Evolutionary conservation across 2,797 vertebrate genomes (phyloP).

Genomic region (Chaunax sp.): DNA sequence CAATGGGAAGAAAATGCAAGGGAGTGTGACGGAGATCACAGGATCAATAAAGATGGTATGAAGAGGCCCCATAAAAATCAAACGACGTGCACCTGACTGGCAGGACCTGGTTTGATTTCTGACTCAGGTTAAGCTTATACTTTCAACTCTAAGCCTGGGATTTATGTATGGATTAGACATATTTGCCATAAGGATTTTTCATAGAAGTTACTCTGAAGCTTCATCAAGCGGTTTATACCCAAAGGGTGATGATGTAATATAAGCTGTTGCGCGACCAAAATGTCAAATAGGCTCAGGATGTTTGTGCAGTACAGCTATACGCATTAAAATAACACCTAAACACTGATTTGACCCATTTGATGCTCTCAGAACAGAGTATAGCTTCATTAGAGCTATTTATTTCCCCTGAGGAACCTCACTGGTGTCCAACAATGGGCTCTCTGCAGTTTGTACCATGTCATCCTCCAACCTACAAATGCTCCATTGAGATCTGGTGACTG

Average conservation of each 20-base stretch:
- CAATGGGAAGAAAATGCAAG: constrained; percentile 19
- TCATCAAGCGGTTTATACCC: constrained; percentile 64
- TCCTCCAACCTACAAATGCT: constrained; percentile 43
- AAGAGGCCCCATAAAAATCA: constrained; percentile 34
- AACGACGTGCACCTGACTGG: constrained; percentile 40
- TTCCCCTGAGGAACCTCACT: constrained; percentile 16
- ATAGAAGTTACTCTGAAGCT: constrained; percentile 60
- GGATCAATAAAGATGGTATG: constrained; percentile 19
- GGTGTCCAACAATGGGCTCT: constrained; percentile 3
- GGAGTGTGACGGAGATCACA: constrained; percentile 26
- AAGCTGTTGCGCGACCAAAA: constrained; percentile 30
- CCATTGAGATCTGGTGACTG: constrained; percentile 51
- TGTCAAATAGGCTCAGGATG: constrained; percentile 38
- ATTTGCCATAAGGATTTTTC: constrained; percentile 70
- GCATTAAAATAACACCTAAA: constrained; percentile 37
- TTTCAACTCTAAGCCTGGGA: constrained; percentile 71
- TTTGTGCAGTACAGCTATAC: constrained; percentile 34
- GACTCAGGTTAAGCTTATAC: constrained; percentile 63
- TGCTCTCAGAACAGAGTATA: constrained; percentile 16
- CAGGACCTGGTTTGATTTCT: constrained; percentile 57
- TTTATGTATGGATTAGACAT: constrained; percentile 74
- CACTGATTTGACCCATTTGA: constrained; percentile 23
- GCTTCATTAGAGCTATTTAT: constrained; percentile 38
- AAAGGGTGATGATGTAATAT: constrained; percentile 49
- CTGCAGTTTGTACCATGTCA: constrained; percentile 47